These are phyloP conservation scores for Naso thynnoides DNA, from an alignment of 2,797 vertebrate species.

Conservation along the genomic window DNA sequence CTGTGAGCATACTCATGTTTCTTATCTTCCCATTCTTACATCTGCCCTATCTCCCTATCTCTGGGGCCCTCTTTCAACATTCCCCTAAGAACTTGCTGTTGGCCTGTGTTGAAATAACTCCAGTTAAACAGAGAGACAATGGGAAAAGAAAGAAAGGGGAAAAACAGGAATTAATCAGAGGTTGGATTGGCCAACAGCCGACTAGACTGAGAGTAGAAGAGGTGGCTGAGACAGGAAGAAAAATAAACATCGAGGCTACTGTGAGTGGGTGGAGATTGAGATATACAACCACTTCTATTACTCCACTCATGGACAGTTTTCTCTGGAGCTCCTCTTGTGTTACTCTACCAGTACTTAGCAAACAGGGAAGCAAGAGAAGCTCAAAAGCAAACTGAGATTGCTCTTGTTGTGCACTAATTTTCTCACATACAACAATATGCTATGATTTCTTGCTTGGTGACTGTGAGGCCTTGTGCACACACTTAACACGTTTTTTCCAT, in stretches of 20 bases:
- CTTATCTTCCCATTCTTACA: constrained; percentile 32
- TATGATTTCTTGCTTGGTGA: constrained; percentile 35
- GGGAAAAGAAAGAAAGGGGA: constrained; percentile 19
- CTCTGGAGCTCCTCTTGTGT: constrained; percentile 17
- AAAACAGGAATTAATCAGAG: constrained; percentile 35
- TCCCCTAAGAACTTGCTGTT: background rate
- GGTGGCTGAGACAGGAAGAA: constrained; percentile 48
- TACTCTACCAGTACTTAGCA: constrained; percentile 14
- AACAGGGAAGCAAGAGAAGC: background rate
- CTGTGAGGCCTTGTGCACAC: constrained; percentile 26
- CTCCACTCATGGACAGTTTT: constrained; percentile 30
- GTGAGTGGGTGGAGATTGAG: constrained; percentile 64
- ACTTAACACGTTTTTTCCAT: constrained; percentile 51
- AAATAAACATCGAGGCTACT: constrained; percentile 65
- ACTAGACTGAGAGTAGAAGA: constrained; percentile 37
- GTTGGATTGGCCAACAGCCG: constrained; percentile 45
- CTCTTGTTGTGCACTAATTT: constrained; percentile 17
- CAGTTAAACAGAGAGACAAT: constrained; percentile 19
- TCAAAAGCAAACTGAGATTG: constrained; percentile 1
- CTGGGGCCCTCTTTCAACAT: constrained; percentile 23
- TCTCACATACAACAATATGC: constrained; percentile 11
- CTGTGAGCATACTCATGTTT: constrained; percentile 14
- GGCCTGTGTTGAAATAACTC: constrained; percentile 36
- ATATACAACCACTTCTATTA: constrained; percentile 41
- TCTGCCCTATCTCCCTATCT: constrained; percentile 51